Evolutionary conservation across 2,797 vertebrate species (phyloP).

Genomic region (Sebastes hubbsi): DNA sequence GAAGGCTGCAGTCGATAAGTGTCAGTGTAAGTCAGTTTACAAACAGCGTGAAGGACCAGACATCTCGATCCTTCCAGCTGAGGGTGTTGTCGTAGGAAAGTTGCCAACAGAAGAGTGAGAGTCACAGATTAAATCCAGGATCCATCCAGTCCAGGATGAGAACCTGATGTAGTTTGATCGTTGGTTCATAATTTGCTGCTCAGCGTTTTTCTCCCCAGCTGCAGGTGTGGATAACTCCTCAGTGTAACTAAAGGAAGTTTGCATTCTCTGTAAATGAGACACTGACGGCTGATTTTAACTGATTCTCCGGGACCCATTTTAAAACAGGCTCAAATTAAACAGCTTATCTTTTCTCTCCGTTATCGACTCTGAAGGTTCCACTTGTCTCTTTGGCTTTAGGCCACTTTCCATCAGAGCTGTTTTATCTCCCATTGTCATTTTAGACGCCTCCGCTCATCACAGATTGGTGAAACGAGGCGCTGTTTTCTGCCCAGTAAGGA

Average conservation of each 20-base stretch:
- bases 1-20: background rate
- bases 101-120: background rate
- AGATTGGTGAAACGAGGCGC: background rate
- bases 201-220: background rate
- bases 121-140: background rate
- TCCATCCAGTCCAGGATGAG: background rate
- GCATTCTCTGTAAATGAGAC: background rate
- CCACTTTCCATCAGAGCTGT: constrained; percentile 13
- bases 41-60: background rate
- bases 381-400: constrained; percentile 36
- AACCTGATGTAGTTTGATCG: background rate
- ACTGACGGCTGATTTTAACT: background rate
- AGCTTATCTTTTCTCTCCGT: constrained; percentile 25
- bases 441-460: constrained; percentile 28
- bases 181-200: background rate
- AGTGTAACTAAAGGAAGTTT: constrained; percentile 1
- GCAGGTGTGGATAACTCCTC: background rate
- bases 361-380: constrained; percentile 30
- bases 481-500: constrained; percentile 39
- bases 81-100: background rate
- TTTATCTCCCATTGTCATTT: constrained; percentile 34
- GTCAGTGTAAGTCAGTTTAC: no score
- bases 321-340: constrained; percentile 26
- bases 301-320: constrained; percentile 10
- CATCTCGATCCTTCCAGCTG: background rate